Conservation (phyloP, 2,888 invertebrate species). For the Neocrepidodera transversa region DNA sequence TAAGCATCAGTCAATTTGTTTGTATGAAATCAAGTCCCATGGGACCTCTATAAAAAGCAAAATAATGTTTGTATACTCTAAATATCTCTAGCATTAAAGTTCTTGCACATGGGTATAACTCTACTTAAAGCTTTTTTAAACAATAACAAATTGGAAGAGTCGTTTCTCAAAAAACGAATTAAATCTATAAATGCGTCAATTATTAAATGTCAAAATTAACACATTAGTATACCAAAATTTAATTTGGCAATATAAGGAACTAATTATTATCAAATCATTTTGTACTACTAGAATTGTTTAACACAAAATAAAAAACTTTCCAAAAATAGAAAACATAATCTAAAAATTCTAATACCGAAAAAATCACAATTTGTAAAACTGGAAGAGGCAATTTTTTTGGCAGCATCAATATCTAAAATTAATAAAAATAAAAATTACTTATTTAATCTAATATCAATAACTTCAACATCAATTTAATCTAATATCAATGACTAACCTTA, state of each 20-base stretch:
- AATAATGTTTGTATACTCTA: too few relatives aligned
- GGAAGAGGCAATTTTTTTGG: background rate
- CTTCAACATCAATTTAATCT: background rate
- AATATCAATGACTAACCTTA: conserved; percentile 1
- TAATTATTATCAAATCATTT: background rate
- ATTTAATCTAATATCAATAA: background rate
- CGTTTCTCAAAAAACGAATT: background rate
- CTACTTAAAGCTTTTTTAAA: conserved; percentile 17
- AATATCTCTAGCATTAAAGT: too few relatives aligned
- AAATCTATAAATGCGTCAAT: background rate
- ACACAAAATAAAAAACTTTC: background rate
- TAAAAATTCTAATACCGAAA: conserved; percentile 1
- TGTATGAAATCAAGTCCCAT: too few relatives aligned
- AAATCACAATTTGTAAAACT: conserved; percentile 9
- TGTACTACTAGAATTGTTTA: conserved; percentile 3
- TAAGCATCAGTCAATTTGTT: too few relatives aligned
- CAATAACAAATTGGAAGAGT: conserved; percentile 12
- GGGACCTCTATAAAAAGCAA: too few relatives aligned
- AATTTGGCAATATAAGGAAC: background rate
- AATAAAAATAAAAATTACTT: background rate
- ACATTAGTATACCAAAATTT: background rate
- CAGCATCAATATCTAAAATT: background rate
- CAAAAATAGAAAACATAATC: background rate
- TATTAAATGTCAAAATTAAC: background rate
- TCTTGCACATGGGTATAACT: too few relatives aligned